Evolutionary conservation across 2,797 vertebrate genomes (phyloP), one percentile per base, ranked within the genome.

Genomic region (Momotus momota): DNA sequence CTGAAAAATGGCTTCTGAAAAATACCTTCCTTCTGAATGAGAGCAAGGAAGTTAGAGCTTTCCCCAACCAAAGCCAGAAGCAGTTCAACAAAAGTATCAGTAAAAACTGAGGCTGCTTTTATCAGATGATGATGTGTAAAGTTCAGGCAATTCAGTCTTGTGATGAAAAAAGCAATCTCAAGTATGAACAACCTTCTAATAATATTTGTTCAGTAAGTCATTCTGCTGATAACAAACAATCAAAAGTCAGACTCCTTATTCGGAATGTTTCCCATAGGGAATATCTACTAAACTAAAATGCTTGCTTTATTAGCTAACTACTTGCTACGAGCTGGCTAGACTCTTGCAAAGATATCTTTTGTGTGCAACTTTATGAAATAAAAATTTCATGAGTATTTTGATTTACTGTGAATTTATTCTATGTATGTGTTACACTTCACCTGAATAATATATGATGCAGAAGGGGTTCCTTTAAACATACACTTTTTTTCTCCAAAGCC

Each of bases 121-220:
- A 94, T 97, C 96, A 89, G 94, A 77, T 89, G 83, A 43, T 33
- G 48, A 71, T 77, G 72, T 96, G 81, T 96, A 95, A 97, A 97
- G 92, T 97, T 97, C 94, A 96, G 86, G 85, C 82, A 81, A 33
- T 81, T 90, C 62, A 88, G 65, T 83, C 85, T 92, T 96, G 75
- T 95, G 97, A 98, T 90, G 92, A 82, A 86, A 90, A 95, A 97
- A 93, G 61, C 72, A 94, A 97, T 97, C 93, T 96, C 14, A 95
- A 92, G 64, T 95, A 79, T 38, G 94, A 97, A 86, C 91, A 97
- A 94, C 83, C 95, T 97, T 97, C 94, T 97, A 94, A 94, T 96
- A 97, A 88, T 97, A 94, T 98, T 98, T 98, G 86, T 94, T 97
- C 95, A 97, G 79, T 95, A 96, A 98, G 94, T 97, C 97, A 96